Percentiles rank a stretch among this genome's conserved stretches.
Conservation (phyloP, 2,797 vertebrate species). For the Tadarida brasiliensis region DNA sequence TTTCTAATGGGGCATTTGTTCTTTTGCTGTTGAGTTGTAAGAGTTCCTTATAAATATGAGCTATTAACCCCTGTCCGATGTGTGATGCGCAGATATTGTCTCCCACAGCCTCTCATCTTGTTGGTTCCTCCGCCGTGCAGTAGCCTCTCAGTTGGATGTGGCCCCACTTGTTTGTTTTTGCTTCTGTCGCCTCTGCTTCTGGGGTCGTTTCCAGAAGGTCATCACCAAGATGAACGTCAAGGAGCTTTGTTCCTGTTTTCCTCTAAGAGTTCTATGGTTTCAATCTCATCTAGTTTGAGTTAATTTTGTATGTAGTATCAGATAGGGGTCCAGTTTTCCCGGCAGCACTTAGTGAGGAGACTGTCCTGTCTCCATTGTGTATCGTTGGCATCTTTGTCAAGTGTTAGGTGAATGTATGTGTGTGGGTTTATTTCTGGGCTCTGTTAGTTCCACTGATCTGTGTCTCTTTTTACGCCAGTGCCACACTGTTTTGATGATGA, state of each 20-base stretch:
- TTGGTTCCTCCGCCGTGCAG: too few relatives aligned
- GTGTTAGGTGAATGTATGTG: not conserved
- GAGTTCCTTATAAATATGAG: fast-evolving
- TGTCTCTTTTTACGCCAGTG: too few relatives aligned
- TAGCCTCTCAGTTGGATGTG: fast-evolving
- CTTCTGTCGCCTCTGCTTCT: not conserved
- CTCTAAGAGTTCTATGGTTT: not conserved
- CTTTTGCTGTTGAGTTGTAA: too few relatives aligned
- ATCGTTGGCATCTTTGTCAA: too few relatives aligned
- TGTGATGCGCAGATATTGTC: fast-evolving
- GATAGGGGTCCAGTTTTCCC: not conserved
- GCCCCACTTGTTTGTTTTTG: not conserved
- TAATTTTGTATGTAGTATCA: not conserved
- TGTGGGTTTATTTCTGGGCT: not conserved
- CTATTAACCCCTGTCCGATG: fast-evolving
- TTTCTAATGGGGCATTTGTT: not conserved
- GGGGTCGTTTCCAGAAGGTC: not conserved
- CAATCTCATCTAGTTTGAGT: not conserved
- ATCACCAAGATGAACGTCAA: not conserved
- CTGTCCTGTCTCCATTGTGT: not conserved
- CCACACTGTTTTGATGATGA: fast-evolving
- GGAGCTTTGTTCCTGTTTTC: not conserved
- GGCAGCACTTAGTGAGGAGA: not conserved
- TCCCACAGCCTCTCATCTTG: not conserved
- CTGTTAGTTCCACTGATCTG: fast-evolving